Percentiles rank a stretch among this genome's conserved stretches.
phyloP scores from a whole-genome alignment of 2,113 vertebrate genomes.

The Notarius lentiginosus region DNA sequence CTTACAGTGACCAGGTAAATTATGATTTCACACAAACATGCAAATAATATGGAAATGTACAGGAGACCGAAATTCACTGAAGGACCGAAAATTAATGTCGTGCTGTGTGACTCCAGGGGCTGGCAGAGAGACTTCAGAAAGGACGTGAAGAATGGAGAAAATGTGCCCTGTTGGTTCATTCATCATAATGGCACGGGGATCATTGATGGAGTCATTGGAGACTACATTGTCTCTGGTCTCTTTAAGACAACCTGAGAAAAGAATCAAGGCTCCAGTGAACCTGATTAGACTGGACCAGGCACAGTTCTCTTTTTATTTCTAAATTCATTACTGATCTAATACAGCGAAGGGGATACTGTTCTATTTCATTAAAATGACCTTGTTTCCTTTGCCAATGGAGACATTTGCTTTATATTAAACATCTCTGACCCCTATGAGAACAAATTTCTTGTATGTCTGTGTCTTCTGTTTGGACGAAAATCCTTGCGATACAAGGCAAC shows the following conservation, averaged over 20 bases:
- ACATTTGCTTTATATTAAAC: neutral
- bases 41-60: neutral
- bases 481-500: neutral
- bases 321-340: neutral
- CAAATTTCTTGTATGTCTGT: neutral
- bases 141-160: constrained; percentile 66
- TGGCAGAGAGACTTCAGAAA: constrained; percentile 87
- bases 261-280: neutral
- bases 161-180: constrained; percentile 88
- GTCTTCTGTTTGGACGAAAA: neutral
- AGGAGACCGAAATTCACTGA: neutral
- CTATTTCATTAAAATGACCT: neutral
- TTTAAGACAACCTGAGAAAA: constrained; percentile 59
- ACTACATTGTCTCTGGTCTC: constrained; percentile 79
- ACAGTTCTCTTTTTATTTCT: neutral
- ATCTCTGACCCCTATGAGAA: neutral
- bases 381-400: neutral
- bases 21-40: neutral
- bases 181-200: constrained; percentile 86
- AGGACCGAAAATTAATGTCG: neutral
- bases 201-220: constrained; percentile 78
- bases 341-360: neutral
- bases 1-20: constrained; percentile 89
- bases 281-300: no score
- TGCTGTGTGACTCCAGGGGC: constrained; percentile 74